phyloP scores from a whole-genome alignment of 23 tunicate genomes.

The Halocynthia aurantium region DNA sequence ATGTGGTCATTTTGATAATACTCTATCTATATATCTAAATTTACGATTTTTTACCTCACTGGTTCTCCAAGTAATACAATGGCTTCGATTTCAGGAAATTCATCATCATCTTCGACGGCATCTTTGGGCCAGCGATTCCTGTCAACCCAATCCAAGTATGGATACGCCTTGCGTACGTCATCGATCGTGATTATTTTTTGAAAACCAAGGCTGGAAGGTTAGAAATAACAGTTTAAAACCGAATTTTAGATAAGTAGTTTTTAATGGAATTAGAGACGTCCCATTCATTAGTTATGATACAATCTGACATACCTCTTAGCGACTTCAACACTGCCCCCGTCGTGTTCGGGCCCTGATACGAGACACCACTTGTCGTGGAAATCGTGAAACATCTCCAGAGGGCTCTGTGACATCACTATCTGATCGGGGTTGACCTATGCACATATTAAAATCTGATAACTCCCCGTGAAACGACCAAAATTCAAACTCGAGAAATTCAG shows the following conservation, averaged over 20 bases:
- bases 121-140: conserved; percentile 76
- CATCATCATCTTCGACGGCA: conserved; percentile 51
- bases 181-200: conserved; percentile 80
- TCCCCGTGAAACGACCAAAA: no score
- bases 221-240: no score
- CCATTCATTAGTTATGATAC: no score
- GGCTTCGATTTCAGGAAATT: conserved; percentile 85
- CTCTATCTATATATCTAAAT: not conserved
- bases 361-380: conserved; percentile 89
- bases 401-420: conserved; percentile 89
- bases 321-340: conserved; percentile 78
- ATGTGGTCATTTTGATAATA: no score
- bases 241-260: no score
- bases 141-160: conserved; percentile 97
- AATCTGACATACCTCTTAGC: conserved; percentile 50
- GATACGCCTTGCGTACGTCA: conserved; percentile 84
- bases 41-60: conserved; percentile 37
- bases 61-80: conserved; percentile 92
- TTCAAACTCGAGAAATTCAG: no score
- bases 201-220: conserved; percentile 67
- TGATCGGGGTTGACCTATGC: conserved; percentile 74
- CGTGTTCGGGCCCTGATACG: conserved; percentile 92
- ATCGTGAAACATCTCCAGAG: conserved; percentile 79
- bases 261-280: no score
- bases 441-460: not conserved